Conservation (phyloP, 2,888 invertebrate genomes). For the Elysia crispata region DNA sequence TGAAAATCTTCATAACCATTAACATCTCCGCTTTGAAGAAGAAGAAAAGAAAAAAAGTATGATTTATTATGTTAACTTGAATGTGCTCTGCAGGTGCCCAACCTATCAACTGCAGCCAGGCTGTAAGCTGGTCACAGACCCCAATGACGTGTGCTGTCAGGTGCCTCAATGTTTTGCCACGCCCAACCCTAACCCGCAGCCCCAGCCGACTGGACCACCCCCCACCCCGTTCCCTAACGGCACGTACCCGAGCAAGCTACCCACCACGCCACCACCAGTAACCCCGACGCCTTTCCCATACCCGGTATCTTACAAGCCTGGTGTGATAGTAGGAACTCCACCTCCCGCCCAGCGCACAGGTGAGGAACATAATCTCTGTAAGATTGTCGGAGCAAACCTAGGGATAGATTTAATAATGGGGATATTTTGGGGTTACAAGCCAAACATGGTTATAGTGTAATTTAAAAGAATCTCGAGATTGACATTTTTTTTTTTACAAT, state of each 20-base stretch:
- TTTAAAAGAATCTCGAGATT: no score
- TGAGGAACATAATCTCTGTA: no score
- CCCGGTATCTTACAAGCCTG: conserved; percentile 52
- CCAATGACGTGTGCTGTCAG: conserved; percentile 51
- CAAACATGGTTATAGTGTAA: no score
- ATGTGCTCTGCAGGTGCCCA: conserved; percentile 61
- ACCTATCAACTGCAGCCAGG: conserved; percentile 58
- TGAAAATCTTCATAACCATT: no score
- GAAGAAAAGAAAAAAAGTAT: no score
- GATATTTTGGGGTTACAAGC: no score
- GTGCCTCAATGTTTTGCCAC: neutral
- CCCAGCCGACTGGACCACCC: conserved; percentile 5
- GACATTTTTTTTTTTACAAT: no score
- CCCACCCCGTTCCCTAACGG: conserved; percentile 37
- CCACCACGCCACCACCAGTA: conserved; percentile 49
- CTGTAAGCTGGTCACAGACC: conserved; percentile 58
- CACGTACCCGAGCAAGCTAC: conserved; percentile 45
- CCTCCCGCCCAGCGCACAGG: no score
- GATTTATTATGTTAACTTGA: no score
- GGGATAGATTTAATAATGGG: no score
- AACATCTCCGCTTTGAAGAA: no score
- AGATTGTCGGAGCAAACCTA: no score
- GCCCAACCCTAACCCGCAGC: neutral
- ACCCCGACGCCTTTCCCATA: conserved; percentile 53
- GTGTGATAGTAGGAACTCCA: conserved; percentile 31